Percentiles rank a stretch among this genome's conserved stretches.
These are phyloP conservation scores for Campoplex capitator DNA, from an alignment of 2,888 invertebrate species.

Conservation along the genomic window DNA sequence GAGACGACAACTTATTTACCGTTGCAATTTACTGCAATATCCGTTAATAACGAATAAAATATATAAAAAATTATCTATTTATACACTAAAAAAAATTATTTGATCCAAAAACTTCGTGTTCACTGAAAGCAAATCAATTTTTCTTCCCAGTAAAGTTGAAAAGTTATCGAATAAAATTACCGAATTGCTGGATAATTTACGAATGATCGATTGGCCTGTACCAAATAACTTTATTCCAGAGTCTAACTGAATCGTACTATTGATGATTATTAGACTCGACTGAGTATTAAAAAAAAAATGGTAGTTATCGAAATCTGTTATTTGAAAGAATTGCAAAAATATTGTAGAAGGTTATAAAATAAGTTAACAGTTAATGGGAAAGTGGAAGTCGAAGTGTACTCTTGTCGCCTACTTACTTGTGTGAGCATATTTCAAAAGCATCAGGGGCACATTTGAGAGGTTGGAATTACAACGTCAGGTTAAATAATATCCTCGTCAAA, in stretches of 20 bases:
- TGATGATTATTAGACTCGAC: slow-evolving; percentile 38
- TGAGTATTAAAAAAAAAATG: background rate
- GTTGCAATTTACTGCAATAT: background rate
- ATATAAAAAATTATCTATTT: slow-evolving; percentile 21
- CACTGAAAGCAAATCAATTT: too few relatives aligned
- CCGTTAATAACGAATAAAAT: slow-evolving; percentile 33
- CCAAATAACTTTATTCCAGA: too few relatives aligned
- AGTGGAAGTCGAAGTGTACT: slow-evolving; percentile 25
- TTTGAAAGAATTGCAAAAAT: background rate
- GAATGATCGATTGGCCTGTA: too few relatives aligned
- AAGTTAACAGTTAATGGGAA: background rate
- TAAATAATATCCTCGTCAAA: slow-evolving; percentile 56
- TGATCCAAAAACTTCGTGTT: too few relatives aligned
- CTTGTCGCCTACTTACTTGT: slow-evolving; percentile 38
- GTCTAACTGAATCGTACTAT: slow-evolving; percentile 51
- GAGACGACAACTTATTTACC: slow-evolving; percentile 29
- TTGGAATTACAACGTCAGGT: slow-evolving; percentile 60
- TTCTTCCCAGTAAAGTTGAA: too few relatives aligned
- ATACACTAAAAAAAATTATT: background rate
- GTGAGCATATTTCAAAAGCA: slow-evolving; percentile 44
- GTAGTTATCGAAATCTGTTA: background rate
- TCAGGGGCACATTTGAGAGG: slow-evolving; percentile 46
- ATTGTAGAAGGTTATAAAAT: background rate
- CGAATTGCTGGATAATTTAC: too few relatives aligned
- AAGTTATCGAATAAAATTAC: too few relatives aligned